These are phyloP conservation scores for Knipowitschia caucasica DNA, from an alignment of 2,797 vertebrate genomes.

Conservation along the genomic window DNA sequence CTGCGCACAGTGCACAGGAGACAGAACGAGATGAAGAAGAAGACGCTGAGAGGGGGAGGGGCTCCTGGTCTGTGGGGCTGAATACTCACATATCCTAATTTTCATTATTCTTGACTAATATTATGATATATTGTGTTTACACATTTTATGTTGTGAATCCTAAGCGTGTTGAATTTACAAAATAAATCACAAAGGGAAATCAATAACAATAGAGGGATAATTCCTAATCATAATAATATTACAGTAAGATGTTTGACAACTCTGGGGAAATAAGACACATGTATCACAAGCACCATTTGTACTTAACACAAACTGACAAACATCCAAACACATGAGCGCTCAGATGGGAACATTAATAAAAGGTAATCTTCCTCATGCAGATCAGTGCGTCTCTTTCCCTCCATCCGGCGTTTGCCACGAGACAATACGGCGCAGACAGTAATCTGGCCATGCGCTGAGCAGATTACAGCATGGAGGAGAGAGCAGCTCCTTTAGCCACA, in stretches of 20 bases:
- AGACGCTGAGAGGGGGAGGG: slow-evolving; percentile 48
- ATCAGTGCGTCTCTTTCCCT: slow-evolving; percentile 46
- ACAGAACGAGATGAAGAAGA: slow-evolving; percentile 69
- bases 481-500: slow-evolving; percentile 38
- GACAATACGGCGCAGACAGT: slow-evolving; percentile 72
- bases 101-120: slow-evolving; percentile 49
- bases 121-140: slow-evolving; percentile 28
- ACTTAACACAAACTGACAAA: slow-evolving; percentile 47
- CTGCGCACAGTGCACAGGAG: slow-evolving; percentile 74
- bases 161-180: slow-evolving; percentile 22
- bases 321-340: slow-evolving; percentile 55
- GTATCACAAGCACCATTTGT: slow-evolving; percentile 25
- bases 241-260: slow-evolving; percentile 27
- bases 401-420: slow-evolving; percentile 52
- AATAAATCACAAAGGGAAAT: slow-evolving; percentile 37
- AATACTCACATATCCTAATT: slow-evolving; percentile 54
- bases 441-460: slow-evolving; percentile 69
- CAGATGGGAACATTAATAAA: slow-evolving; percentile 67
- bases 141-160: slow-evolving; percentile 40
- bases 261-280: slow-evolving; percentile 47
- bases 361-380: slow-evolving; percentile 63
- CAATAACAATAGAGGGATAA: slow-evolving; percentile 23
- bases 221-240: slow-evolving; percentile 31
- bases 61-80: slow-evolving; percentile 13
- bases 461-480: slow-evolving; percentile 70